These are phyloP conservation scores for Brachyrhaphis roseni DNA, from an alignment of 2,797 vertebrate genomes.

Conservation along the genomic window DNA sequence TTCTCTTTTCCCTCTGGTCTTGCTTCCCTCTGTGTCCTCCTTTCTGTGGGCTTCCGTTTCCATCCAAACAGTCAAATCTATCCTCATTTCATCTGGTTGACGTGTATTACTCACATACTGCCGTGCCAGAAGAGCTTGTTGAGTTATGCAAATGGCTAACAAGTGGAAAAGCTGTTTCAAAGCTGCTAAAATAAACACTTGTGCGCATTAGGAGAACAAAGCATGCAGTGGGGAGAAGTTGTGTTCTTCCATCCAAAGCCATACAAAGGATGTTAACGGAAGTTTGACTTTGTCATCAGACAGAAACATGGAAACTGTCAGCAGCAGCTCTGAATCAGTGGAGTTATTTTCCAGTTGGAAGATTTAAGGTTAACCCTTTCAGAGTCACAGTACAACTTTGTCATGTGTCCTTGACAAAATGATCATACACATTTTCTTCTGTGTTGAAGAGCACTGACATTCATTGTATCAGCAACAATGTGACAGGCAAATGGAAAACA, in stretches of 20 bases:
- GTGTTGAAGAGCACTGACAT: no score
- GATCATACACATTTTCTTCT: no score
- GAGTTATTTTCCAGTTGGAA: not conserved
- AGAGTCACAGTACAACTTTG: no score
- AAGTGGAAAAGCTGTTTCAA: slow-evolving; percentile 37
- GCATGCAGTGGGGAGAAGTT: slow-evolving; percentile 14
- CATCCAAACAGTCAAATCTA: slow-evolving; percentile 16
- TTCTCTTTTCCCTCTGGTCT: slow-evolving; percentile 1
- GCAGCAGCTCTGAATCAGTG: not conserved
- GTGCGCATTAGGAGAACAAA: slow-evolving; percentile 38
- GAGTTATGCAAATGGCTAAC: slow-evolving; percentile 42
- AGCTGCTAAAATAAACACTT: slow-evolving; percentile 41
- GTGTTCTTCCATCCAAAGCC: slow-evolving; percentile 21
- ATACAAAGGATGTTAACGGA: slow-evolving; percentile 13
- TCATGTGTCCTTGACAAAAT: no score
- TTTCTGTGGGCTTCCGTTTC: slow-evolving; percentile 3
- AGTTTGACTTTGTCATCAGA: slow-evolving; percentile 21
- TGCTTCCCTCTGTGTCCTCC: slow-evolving; percentile 9
- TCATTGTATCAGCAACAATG: no score
- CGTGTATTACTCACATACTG: slow-evolving; percentile 22
- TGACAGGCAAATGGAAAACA: no score
- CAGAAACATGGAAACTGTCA: slow-evolving; percentile 11
- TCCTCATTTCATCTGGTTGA: slow-evolving; percentile 43
- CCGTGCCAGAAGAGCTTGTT: slow-evolving; percentile 45
- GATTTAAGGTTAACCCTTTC: not conserved